These are phyloP conservation scores for Apodemia duryi DNA, from an alignment of 2,888 invertebrate genomes.

Conservation along the genomic window DNA sequence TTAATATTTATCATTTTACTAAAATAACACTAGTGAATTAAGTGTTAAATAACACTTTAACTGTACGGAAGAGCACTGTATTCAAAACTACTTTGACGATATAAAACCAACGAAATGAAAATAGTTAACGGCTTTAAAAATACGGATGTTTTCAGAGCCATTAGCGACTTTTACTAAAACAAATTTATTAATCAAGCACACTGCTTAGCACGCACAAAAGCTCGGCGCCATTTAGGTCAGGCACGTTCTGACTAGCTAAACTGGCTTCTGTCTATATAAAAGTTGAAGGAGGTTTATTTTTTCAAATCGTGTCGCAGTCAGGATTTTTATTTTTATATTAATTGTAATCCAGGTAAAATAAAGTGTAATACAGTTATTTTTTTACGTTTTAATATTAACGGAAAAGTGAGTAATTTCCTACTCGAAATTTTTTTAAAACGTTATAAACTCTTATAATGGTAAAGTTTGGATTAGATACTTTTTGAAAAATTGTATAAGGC, in stretches of 20 bases:
- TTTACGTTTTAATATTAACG: no score
- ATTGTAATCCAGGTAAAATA: no score
- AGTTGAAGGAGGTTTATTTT: no score
- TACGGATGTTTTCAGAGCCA: constrained; percentile 5
- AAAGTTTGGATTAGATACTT: no score
- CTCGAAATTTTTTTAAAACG: no score
- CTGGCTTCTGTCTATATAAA: neutral
- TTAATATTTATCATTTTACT: no score
- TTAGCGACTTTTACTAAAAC: constrained; percentile 7
- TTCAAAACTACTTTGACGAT: constrained; percentile 6
- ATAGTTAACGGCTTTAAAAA: constrained; percentile 10
- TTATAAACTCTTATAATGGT: no score
- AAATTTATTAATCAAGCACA: constrained; percentile 11
- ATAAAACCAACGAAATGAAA: constrained; percentile 1
- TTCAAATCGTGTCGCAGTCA: no score
- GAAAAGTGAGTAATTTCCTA: no score
- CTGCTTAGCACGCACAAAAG: constrained; percentile 3
- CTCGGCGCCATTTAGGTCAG: constrained; percentile 7
- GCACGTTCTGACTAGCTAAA: constrained; percentile 1
- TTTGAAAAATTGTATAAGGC: neutral
- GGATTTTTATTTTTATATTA: no score
- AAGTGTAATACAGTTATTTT: no score
- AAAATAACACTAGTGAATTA: neutral
- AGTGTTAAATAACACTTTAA: constrained; percentile 7
- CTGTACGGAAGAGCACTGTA: neutral